Base-by-base conservation (phyloP, 2,888 invertebrate genomes). In the Galerucella nymphaeae region DNA sequence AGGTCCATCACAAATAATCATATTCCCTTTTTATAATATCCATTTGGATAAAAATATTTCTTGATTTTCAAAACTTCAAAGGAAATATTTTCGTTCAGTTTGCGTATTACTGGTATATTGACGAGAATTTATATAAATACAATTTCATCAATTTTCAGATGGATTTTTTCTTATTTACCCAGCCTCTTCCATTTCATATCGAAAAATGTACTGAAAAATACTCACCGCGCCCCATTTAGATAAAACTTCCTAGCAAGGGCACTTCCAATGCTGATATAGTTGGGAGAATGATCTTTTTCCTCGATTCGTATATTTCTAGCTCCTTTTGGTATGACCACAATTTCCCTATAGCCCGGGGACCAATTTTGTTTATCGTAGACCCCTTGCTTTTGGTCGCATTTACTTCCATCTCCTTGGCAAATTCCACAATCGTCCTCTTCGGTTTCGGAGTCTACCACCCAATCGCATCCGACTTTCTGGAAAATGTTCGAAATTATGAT, bases 401-500 rank as follows among this genome's bases (percentile, higher is more conserved):
- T 92, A 16, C 93, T 92, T 11, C 95, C 95, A 83, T 93, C 92
- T 6, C 96, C 96, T 80, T 93, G 93, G 83, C 96, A 96, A 66
- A 95, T 89, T 8, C 96, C 96, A 84, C 96, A 96, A 62, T 91
- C 90, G 86, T 96, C 96, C 82, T 95, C 95, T 80, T 91, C 90
- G 42, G 92, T 90, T 67, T 90, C 90, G 0, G 96, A 96, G 83
- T 94, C 94, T 63, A 96, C 92, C 68, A 90, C 87, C 95, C 96
- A 96, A 87, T 96, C 96, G 87, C 96, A 96, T n/a, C 96, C 95
- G 67, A 96, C 94, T 88, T 92, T 93, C 93, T 96, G 89, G 82
- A 90, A 89, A 77, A 89, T 62, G 42, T n/a, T 3, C 11, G 59
- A 67, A 67, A 48, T 62, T 71, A 65, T 70, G 63, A 62, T 62